Base-by-base conservation (phyloP, 92 coral and sea anemone species). In the Desmophyllum pertusum region DNA sequence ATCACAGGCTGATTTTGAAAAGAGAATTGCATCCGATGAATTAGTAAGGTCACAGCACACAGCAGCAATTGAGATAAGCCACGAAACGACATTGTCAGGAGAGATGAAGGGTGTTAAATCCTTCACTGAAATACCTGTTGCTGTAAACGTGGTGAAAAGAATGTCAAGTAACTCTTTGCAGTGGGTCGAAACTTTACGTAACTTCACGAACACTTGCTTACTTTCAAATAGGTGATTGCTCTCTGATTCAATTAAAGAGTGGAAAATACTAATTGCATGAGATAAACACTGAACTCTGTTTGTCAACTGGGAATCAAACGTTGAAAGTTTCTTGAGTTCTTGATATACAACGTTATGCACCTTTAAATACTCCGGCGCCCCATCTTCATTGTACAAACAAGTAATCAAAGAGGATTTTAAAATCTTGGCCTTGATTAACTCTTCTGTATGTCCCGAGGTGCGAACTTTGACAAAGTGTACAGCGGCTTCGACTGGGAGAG, bases 401-500 rank as follows among this genome's bases (percentile, higher is more conserved):
- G 52, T 55, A 23, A 77, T 59, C 52, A 77, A 37, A n/a, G 71
- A 25, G 2, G 81, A 77, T 61, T 77, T 41, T 29, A 39, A 39
- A 59, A 77, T 38, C 18, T 23, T 61, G 2, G 81, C 70, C n/a
- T 57, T 62, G 72, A 62, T 78, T 6, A 70, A 41, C 30, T 88
- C 85, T 55, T 75, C 48, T 9, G 84, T 79, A 11, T 67, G 39
- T 10, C 48, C 57, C 46, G 68, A 43, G n/a, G 70, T 55, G 37
- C 63, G 52, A 17, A 17, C 29, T n/a, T 33, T 40, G 42, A 77
- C 79, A 33, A 83, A 88, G 10, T 55, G 33, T 6, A 73, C 51
- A 39, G 71, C 78, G 38, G 55, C 38, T 45, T 68, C 37, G 63
- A 69, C 17, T 66, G 88, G 71, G 19, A 83, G 37, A 57, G 57